A percentile compares a stretch with the other conserved stretches of the same genome.
Evolutionary conservation across 2,797 vertebrate species (phyloP).

Genomic region (Alfaro cultratus): DNA sequence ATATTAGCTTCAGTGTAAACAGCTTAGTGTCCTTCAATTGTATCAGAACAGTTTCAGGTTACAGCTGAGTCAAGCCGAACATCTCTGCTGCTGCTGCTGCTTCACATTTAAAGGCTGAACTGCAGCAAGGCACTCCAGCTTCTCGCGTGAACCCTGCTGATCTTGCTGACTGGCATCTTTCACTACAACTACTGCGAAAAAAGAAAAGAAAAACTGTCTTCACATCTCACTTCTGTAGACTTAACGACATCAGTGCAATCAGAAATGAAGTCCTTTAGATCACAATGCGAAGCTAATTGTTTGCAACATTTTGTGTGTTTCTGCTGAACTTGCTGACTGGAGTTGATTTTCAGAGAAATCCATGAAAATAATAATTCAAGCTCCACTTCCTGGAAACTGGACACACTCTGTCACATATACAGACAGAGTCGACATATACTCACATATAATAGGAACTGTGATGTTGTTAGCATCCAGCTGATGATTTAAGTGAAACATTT

Average conservation of each 20-base stretch:
- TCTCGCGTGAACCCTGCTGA: conserved; percentile 4
- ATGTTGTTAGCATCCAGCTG: conserved; percentile 43
- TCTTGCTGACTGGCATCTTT: neutral
- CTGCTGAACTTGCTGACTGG: neutral
- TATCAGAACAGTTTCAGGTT: neutral
- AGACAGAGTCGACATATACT: conserved; percentile 1
- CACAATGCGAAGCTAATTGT: neutral
- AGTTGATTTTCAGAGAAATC: neutral
- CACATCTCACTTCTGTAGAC: neutral
- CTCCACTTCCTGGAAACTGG: conserved; percentile 23
- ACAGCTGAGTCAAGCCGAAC: conserved; percentile 4
- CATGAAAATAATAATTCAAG: neutral
- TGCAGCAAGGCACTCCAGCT: conserved; percentile 10
- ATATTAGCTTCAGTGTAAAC: neutral
- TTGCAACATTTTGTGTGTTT: neutral
- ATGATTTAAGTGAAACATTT: conserved; percentile 20
- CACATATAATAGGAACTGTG: conserved; percentile 1
- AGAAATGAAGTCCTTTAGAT: neutral
- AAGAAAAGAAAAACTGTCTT: neutral
- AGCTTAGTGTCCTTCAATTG: neutral
- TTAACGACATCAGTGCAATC: neutral
- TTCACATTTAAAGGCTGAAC: conserved; percentile 28
- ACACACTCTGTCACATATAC: neutral
- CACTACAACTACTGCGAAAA: neutral
- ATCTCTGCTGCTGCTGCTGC: conserved; percentile 14